Percentiles rank a stretch among this genome's conserved stretches.
Conservation (phyloP, 2,888 invertebrate genomes). For the Papilio demoleus region DNA sequence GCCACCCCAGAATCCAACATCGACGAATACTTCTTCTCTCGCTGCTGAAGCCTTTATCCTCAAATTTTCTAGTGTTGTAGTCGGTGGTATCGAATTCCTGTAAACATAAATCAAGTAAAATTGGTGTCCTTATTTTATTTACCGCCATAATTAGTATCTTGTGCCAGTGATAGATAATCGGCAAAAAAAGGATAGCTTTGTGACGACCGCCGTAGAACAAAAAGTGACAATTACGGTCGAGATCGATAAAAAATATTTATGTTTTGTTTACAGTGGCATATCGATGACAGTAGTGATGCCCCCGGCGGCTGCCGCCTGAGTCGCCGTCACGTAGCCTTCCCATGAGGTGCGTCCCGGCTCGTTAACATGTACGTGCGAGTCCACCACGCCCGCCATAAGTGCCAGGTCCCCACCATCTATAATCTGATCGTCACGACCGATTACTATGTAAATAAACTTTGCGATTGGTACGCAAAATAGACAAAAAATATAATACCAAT, state of each 20-base stretch:
- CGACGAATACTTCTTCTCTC: constrained; percentile 84
- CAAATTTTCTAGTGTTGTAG: constrained; percentile 85
- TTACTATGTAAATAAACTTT: not conserved
- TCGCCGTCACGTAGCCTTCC: constrained; percentile 88
- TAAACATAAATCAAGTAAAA: constrained; percentile 40
- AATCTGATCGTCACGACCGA: constrained; percentile 50
- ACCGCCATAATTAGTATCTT: no score
- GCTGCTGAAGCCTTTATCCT: constrained; percentile 84
- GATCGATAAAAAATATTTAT: not conserved
- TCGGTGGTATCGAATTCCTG: constrained; percentile 89
- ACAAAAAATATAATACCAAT: not conserved
- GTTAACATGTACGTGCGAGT: constrained; percentile 88
- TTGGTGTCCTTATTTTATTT: not conserved
- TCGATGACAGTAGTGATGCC: constrained; percentile 89
- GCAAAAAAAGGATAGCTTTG: no score
- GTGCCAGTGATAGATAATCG: no score
- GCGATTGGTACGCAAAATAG: not conserved
- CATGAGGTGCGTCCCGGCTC: constrained; percentile 88
- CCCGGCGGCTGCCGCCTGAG: constrained; percentile 88
- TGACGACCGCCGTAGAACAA: no score
- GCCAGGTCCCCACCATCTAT: constrained; percentile 66
- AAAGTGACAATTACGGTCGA: not conserved
- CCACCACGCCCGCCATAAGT: constrained; percentile 88
- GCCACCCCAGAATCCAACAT: constrained; percentile 91
- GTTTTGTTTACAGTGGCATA: constrained; percentile 86